Percentiles rank a stretch among this genome's conserved stretches.
These are phyloP conservation scores for Paratilapia polleni DNA, from an alignment of 2,113 vertebrate genomes.

Conservation along the genomic window DNA sequence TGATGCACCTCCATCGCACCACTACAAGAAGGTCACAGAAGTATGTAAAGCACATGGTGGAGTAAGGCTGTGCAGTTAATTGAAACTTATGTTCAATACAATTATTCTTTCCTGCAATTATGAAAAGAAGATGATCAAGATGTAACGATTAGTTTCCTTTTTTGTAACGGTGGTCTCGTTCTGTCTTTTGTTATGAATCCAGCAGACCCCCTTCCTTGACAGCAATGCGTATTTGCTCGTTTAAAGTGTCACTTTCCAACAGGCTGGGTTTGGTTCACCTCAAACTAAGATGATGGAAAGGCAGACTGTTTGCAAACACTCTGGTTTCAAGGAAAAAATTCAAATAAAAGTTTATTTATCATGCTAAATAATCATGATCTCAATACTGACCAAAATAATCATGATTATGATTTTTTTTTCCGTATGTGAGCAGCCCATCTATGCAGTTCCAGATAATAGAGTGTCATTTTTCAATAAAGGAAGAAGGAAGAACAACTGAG, in stretches of 20 bases:
- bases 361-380: not conserved
- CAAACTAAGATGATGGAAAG: not conserved
- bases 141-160: not conserved
- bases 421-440: no score
- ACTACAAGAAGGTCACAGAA: not conserved
- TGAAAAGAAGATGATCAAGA: not conserved
- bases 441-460: no score
- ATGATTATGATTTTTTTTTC: no score
- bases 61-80: not conserved
- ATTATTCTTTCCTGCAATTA: not conserved
- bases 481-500: not conserved
- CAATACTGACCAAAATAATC: no score
- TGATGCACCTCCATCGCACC: not conserved
- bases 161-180: not conserved
- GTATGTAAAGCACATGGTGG: not conserved
- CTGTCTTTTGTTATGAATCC: no score
- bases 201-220: no score
- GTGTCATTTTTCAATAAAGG: not conserved
- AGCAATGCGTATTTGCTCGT: not conserved
- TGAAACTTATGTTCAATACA: not conserved
- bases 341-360: not conserved
- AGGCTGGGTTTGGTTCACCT: not conserved
- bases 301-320: not conserved
- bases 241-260: not conserved
- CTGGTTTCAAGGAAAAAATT: not conserved